Percentiles rank a stretch among this genome's conserved stretches.
These are phyloP conservation scores for Calidris pugnax DNA, from an alignment of 2,113 vertebrate species.

Conservation along the genomic window DNA sequence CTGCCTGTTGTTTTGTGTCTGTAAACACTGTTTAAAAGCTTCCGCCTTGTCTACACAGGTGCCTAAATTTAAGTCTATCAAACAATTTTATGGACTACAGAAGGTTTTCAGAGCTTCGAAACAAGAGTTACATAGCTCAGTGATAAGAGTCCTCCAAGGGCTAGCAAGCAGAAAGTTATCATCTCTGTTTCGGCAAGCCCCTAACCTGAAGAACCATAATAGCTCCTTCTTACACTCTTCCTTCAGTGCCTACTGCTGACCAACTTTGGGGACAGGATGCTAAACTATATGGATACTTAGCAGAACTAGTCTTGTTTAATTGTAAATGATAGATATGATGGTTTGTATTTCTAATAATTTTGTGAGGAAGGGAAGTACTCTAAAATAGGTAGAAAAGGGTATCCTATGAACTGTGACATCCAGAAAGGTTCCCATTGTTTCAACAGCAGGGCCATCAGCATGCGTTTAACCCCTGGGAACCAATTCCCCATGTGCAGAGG, in stretches of 20 bases:
- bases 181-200: background rate
- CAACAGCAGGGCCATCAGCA: background rate
- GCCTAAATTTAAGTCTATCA: background rate
- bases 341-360: background rate
- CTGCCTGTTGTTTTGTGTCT: background rate
- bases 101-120: background rate
- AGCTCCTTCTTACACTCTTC: background rate
- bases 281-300: background rate
- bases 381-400: background rate
- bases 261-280: background rate
- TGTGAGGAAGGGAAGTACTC: background rate
- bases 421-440: background rate
- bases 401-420: background rate
- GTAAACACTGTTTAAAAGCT: constrained; percentile 3
- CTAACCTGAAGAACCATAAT: background rate
- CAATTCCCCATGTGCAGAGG: background rate
- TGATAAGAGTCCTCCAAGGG: background rate
- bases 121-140: background rate
- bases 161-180: background rate
- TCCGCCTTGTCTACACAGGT: background rate
- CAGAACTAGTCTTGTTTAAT: background rate
- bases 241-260: background rate
- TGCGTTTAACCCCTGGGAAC: background rate
- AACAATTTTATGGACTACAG: background rate
- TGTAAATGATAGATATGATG: background rate